Evolutionary conservation across 2,797 vertebrate species (phyloP).

Genomic region (Pseudochirops corinnae): DNA sequence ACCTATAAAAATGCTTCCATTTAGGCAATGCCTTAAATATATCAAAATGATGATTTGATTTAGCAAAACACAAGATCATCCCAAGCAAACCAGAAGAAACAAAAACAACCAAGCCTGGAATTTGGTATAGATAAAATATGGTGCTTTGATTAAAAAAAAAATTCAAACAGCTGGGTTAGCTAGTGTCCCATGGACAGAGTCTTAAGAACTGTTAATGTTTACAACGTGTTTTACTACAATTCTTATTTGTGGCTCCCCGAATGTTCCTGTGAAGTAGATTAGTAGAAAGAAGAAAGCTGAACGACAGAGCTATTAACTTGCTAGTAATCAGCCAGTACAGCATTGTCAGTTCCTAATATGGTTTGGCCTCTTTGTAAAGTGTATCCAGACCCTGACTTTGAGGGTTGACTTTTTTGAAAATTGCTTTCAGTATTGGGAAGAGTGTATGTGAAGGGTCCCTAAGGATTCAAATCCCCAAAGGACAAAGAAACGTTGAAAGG

Average conservation of each 20-base stretch:
- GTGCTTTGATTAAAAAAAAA: not conserved
- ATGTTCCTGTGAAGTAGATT: not conserved
- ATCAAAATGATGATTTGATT: conserved; percentile 20
- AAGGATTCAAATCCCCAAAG: not conserved
- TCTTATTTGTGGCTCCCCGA: conserved; percentile 10
- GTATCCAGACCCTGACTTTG: not conserved
- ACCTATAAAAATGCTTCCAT: not conserved
- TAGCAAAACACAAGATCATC: not conserved
- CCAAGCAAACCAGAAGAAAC: not conserved
- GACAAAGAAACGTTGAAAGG: conserved; percentile 20
- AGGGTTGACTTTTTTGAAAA: not conserved
- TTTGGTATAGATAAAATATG: not conserved
- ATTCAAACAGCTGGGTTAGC: fast-evolving
- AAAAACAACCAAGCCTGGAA: not conserved
- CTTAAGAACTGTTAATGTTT: not conserved
- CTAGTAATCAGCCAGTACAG: not conserved
- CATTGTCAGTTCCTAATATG: not conserved
- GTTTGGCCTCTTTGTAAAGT: not conserved
- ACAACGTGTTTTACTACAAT: not conserved
- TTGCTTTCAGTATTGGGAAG: conserved; percentile 41
- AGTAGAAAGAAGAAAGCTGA: conserved; percentile 2
- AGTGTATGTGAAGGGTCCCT: not conserved
- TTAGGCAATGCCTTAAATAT: not conserved
- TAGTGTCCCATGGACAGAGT: conserved; percentile 10
- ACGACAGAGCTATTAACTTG: not conserved